phyloP scores from a whole-genome alignment of 2,113 vertebrate genomes.

The Pagrus major region DNA sequence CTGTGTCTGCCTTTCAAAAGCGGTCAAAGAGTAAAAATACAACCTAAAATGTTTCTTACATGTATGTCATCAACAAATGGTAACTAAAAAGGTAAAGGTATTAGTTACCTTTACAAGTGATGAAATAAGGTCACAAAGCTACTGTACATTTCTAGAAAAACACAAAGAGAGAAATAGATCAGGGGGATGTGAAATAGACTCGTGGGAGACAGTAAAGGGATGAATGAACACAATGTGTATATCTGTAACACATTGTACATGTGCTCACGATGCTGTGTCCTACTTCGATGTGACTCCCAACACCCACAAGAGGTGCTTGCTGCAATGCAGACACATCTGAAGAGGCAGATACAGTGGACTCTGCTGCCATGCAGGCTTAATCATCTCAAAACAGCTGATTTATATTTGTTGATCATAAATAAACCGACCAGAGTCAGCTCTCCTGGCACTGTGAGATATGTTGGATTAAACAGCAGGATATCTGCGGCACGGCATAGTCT shows the following conservation, averaged over 20 bases:
- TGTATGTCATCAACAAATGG: background rate
- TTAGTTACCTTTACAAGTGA: too few species aligned
- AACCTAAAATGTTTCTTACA: background rate
- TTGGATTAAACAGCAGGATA: conserved; percentile 39
- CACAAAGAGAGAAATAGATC: conserved; percentile 8
- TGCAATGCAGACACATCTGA: conserved; percentile 72
- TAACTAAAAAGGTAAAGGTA: too few species aligned
- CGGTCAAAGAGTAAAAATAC: background rate
- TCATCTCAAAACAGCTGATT: conserved; percentile 4
- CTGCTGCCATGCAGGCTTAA: conserved; percentile 16
- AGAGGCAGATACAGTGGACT: conserved; percentile 30
- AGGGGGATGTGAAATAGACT: background rate
- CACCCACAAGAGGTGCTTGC: conserved; percentile 65
- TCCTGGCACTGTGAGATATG: conserved; percentile 29
- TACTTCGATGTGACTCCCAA: conserved; percentile 51
- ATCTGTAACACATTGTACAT: conserved; percentile 17
- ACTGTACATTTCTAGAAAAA: background rate
- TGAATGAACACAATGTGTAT: conserved; percentile 39
- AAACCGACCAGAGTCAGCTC: conserved; percentile 22
- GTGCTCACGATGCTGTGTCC: conserved; percentile 57
- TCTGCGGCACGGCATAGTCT: background rate
- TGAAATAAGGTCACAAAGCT: background rate
- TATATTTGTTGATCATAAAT: conserved; percentile 18
- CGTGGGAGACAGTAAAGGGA: background rate
- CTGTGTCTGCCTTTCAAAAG: background rate